Conservation (phyloP, 1,140 invertebrate species). For the Brachionus manjavacas region DNA sequence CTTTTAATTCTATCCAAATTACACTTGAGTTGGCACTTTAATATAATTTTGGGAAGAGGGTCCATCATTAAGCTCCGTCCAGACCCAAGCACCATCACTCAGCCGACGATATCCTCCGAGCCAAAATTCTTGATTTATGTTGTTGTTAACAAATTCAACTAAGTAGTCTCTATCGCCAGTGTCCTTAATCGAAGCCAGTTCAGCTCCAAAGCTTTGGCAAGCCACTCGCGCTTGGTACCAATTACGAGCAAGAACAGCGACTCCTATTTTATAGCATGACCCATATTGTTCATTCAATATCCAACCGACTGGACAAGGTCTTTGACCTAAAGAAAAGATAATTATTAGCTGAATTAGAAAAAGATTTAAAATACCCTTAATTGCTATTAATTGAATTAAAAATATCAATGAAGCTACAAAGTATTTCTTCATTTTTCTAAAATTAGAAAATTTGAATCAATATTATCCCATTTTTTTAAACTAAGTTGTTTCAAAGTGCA, state of each 20-base stretch:
- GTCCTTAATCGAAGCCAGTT: slow-evolving; percentile 24
- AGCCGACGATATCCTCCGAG: not conserved
- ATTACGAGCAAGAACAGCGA: slow-evolving; percentile 11
- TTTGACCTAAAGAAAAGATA: not conserved
- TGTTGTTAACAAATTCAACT: not conserved
- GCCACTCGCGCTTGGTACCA: slow-evolving; percentile 35
- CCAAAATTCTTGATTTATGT: slow-evolving; percentile 26
- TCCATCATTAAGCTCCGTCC: slow-evolving; percentile 21
- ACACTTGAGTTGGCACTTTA: slow-evolving; percentile 3
- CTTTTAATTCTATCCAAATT: not conserved
- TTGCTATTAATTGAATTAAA: not conserved
- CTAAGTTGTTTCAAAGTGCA: too few relatives aligned
- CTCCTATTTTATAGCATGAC: slow-evolving; percentile 3
- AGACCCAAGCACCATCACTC: slow-evolving; percentile 13
- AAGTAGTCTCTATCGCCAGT: slow-evolving; percentile 32
- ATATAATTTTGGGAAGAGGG: slow-evolving; percentile 30
- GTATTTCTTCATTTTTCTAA: not conserved
- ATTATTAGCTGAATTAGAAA: too few relatives aligned
- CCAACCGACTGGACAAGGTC: slow-evolving; percentile 36
- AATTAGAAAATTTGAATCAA: not conserved
- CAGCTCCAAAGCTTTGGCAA: slow-evolving; percentile 25
- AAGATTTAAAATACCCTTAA: not conserved
- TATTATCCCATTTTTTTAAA: too few relatives aligned
- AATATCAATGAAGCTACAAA: not conserved
- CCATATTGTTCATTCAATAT: slow-evolving; percentile 32